These are phyloP conservation scores for Mesembrinibis cayennensis DNA, from an alignment of 2,113 vertebrate genomes.

Conservation along the genomic window DNA sequence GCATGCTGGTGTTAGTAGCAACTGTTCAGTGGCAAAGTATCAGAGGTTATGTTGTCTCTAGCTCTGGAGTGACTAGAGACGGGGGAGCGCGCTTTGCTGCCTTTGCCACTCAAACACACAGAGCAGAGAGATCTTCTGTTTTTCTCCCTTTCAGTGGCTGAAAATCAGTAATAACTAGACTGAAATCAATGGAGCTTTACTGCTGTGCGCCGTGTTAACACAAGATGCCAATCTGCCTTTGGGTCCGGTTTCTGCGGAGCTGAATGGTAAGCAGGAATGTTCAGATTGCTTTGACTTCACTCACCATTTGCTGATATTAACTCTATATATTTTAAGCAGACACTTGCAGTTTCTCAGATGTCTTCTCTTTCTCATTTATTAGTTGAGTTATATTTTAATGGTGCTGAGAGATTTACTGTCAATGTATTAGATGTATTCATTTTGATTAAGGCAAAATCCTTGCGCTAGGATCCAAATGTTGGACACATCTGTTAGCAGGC, in stretches of 20 bases:
- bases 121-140: neutral
- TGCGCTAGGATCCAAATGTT: conserved; percentile 46
- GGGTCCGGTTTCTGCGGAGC: neutral
- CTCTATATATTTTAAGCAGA: conserved; percentile 56
- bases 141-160: neutral
- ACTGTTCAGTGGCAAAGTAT: neutral
- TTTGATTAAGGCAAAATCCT: conserved; percentile 51
- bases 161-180: conserved; percentile 20
- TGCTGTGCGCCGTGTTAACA: neutral
- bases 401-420: conserved; percentile 74
- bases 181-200: conserved; percentile 30
- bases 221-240: neutral
- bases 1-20: neutral
- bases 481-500: conserved; percentile 68
- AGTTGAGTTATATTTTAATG: conserved; percentile 66
- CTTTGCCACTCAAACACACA: neutral
- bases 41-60: neutral
- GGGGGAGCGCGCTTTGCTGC: neutral
- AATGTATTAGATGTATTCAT: conserved; percentile 61
- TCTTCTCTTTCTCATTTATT: conserved; percentile 63
- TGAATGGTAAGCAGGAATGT: conserved; percentile 3
- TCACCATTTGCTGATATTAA: conserved; percentile 55
- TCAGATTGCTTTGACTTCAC: conserved; percentile 26
- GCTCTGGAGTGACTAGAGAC: neutral
- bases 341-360: conserved; percentile 67